phyloP scores from a whole-genome alignment of 2,888 invertebrate species.

The Chydorus sphaericus region DNA sequence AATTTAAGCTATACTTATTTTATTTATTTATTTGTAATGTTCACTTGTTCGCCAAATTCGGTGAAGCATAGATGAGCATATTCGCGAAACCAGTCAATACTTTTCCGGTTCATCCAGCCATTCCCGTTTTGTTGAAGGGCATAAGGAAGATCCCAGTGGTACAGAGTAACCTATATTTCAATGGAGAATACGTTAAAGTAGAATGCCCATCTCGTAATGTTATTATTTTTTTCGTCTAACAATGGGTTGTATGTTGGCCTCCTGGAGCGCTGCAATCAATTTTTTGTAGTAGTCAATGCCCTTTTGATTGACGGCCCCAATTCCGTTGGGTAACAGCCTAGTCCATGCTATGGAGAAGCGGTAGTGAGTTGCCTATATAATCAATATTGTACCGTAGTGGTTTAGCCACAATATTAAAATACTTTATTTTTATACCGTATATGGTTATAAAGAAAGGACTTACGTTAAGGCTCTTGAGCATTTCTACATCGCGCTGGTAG shows the following conservation, averaged over 20 bases:
- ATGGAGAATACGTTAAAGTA: background rate
- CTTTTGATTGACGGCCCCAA: conserved; percentile 44
- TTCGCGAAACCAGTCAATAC: conserved; percentile 26
- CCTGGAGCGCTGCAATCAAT: conserved; percentile 51
- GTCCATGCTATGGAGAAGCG: conserved; percentile 47
- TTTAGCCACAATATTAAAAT: too few relatives aligned
- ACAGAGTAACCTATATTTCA: conserved; percentile 37
- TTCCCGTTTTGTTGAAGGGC: conserved; percentile 35
- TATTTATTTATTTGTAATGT: background rate
- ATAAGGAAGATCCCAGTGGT: conserved; percentile 51
- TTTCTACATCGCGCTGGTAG: conserved; percentile 17
- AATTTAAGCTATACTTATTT: too few relatives aligned
- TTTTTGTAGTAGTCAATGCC: conserved; percentile 63
- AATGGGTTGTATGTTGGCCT: conserved; percentile 40
- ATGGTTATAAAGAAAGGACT: too few relatives aligned
- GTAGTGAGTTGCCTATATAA: conserved; percentile 36
- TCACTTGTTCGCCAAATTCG: conserved; percentile 29
- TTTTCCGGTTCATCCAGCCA: conserved; percentile 28
- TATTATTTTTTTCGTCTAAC: conserved; percentile 25
- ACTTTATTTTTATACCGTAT: too few relatives aligned
- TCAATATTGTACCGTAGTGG: background rate
- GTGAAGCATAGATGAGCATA: conserved; percentile 28
- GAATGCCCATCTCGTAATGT: background rate
- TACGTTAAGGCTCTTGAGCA: conserved; percentile 18
- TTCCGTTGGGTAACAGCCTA: conserved; percentile 36